Evolutionary conservation across 2,113 vertebrate genomes (phyloP).

Genomic region (Indicator indicator): DNA sequence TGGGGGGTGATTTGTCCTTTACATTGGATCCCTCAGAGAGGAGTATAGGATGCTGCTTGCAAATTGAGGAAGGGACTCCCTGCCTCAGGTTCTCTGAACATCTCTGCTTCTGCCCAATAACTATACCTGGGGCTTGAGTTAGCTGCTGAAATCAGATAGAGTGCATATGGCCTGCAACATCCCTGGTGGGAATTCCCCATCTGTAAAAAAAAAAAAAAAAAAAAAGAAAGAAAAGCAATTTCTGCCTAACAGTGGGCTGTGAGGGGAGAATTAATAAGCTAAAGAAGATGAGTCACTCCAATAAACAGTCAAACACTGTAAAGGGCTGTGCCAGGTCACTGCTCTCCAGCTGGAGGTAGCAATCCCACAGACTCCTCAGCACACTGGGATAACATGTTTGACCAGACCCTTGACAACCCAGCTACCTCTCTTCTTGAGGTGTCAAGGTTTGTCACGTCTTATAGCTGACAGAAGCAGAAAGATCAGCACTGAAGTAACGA

Average conservation of each 20-base stretch:
- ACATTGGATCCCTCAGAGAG: neutral
- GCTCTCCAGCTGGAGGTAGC: constrained; percentile 9
- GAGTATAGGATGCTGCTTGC: neutral
- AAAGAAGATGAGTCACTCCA: neutral
- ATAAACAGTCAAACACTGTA: neutral
- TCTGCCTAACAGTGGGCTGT: constrained; percentile 9
- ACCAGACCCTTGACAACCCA: neutral
- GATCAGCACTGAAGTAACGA: neutral
- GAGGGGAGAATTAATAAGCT: constrained; percentile 24
- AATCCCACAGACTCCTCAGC: neutral
- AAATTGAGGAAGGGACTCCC: neutral
- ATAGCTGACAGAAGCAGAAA: neutral
- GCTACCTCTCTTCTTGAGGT: neutral
- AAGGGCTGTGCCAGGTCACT: neutral
- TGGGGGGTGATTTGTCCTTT: neutral
- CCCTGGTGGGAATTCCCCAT: constrained; percentile 35
- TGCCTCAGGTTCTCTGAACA: neutral
- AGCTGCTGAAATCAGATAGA: neutral
- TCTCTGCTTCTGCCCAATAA: neutral
- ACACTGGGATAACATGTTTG: neutral
- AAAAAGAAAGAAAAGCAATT: constrained; percentile 33
- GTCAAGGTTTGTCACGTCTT: neutral
- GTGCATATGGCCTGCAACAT: neutral
- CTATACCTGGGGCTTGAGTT: neutral
- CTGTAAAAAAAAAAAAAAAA: constrained; percentile 53